phyloP scores from a whole-genome alignment of 2,888 invertebrate genomes.

The Dasysyrphus tricinctus region DNA sequence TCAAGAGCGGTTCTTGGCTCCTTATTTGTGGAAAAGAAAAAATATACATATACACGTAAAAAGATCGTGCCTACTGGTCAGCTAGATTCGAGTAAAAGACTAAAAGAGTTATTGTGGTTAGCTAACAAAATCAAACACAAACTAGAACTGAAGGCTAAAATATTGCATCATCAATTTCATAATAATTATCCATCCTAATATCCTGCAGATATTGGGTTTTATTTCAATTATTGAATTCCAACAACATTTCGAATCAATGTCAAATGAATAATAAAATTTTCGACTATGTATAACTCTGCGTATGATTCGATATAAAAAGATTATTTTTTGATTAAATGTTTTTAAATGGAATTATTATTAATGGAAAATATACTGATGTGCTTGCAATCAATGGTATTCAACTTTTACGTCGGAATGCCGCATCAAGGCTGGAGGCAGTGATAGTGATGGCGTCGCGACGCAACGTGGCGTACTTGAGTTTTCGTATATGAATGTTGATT shows the following conservation, averaged over 20 bases:
- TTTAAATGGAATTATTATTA: neutral
- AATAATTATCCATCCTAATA: neutral
- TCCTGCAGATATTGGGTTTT: neutral
- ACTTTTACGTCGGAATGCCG: neutral
- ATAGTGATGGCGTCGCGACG: neutral
- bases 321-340: neutral
- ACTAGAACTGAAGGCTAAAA: too few relatives aligned
- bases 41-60: too few relatives aligned
- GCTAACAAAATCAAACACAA: too few relatives aligned
- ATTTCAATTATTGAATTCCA: neutral
- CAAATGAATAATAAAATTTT: neutral
- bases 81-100: too few relatives aligned
- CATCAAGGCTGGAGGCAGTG: neutral
- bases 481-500: slow-evolving; percentile 8
- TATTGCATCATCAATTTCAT: neutral
- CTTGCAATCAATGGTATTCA: neutral
- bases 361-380: neutral
- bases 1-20: too few relatives aligned
- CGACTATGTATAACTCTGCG: neutral
- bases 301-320: neutral
- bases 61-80: too few relatives aligned
- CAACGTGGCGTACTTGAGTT: neutral
- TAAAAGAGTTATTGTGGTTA: too few relatives aligned
- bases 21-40: too few relatives aligned
- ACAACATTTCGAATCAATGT: neutral